A percentile compares a stretch with the other conserved stretches of the same genome.
These are phyloP conservation scores for Dendrocincla fuliginosa DNA, from an alignment of 2,797 vertebrate genomes.

Conservation along the genomic window DNA sequence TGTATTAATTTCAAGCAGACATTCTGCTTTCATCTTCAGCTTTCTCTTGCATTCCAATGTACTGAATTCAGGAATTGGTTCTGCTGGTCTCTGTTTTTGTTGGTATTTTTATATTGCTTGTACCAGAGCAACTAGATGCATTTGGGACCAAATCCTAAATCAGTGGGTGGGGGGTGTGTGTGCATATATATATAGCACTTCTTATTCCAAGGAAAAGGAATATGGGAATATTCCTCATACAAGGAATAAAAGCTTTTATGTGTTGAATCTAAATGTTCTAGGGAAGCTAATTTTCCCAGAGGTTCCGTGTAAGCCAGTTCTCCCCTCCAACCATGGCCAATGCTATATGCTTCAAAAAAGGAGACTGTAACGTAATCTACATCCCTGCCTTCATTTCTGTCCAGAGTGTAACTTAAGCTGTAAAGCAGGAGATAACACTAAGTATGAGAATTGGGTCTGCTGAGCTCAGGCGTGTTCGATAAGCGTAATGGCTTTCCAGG, in stretches of 20 bases:
- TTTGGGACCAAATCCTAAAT: neutral
- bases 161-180: neutral
- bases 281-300: neutral
- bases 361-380: neutral
- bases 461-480: neutral
- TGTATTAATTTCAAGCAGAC: conserved; percentile 7
- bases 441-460: neutral
- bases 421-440: neutral
- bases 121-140: neutral
- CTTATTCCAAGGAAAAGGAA: neutral
- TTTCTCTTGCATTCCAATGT: neutral
- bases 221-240: neutral
- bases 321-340: neutral
- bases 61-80: neutral
- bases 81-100: neutral
- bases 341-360: neutral
- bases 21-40: conserved; percentile 1
- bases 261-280: neutral
- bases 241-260: neutral
- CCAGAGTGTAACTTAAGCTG: neutral
- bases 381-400: neutral
- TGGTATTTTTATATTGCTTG: neutral
- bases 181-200: neutral
- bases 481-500: neutral
- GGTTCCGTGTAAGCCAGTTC: neutral